phyloP scores from a whole-genome alignment of 1,140 invertebrate species.

The Calliopsis andreniformis region DNA sequence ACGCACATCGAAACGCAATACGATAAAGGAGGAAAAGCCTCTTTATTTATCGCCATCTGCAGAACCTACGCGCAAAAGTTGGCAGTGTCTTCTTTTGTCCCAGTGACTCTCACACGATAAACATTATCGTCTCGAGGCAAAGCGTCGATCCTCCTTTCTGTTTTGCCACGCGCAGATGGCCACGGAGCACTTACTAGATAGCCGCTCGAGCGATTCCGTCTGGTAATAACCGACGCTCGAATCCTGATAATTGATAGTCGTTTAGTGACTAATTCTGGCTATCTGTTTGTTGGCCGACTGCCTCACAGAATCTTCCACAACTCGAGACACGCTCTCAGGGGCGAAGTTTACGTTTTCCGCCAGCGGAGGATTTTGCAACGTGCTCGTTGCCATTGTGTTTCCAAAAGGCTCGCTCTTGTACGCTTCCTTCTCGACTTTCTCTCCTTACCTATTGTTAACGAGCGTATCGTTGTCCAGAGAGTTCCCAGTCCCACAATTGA shows the following conservation, averaged over 20 bases:
- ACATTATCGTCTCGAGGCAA: neutral
- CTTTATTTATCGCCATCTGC: neutral
- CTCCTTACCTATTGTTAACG: neutral
- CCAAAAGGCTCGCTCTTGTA: neutral
- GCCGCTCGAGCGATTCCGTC: neutral
- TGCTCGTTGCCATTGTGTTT: neutral
- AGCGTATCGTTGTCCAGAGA: neutral
- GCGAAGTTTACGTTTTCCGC: neutral
- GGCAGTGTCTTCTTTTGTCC: slow-evolving; percentile 1
- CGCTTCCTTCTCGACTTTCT: slow-evolving; percentile 11
- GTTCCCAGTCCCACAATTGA: neutral
- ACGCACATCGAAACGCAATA: neutral
- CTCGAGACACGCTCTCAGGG: neutral
- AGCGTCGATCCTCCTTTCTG: neutral
- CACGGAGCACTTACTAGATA: neutral
- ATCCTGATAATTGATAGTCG: slow-evolving; percentile 43
- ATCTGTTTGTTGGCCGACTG: slow-evolving; percentile 17
- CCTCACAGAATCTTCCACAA: slow-evolving; percentile 20
- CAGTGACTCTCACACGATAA: neutral
- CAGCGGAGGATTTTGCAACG: slow-evolving; percentile 20
- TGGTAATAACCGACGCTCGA: neutral
- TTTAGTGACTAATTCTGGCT: slow-evolving; percentile 25
- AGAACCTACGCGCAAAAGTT: neutral
- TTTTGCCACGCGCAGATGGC: neutral
- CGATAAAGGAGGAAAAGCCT: neutral